phyloP scores from a whole-genome alignment of 2,797 vertebrate species.

The Sebastes miniatus region DNA sequence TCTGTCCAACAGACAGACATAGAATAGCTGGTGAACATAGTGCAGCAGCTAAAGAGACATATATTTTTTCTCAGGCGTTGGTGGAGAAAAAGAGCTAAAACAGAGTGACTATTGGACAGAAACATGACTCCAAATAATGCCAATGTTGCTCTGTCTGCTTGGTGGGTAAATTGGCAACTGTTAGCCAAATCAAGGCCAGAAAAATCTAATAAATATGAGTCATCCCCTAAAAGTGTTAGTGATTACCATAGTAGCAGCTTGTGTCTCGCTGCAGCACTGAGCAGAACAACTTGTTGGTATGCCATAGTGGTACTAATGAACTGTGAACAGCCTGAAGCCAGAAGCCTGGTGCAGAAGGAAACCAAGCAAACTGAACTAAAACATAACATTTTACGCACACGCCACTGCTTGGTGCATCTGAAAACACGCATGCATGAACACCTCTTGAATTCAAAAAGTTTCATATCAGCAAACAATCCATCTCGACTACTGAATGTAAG shows the following conservation, averaged over 20 bases:
- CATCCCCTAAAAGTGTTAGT: neutral
- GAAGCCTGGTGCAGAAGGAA: neutral
- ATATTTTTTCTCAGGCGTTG: neutral
- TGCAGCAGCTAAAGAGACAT: neutral
- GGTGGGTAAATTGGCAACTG: neutral
- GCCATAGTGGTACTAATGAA: neutral
- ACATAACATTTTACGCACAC: neutral
- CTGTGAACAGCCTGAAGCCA: neutral
- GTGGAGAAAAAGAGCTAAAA: neutral
- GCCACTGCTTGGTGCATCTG: neutral
- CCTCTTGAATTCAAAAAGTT: neutral
- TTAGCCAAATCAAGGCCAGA: neutral
- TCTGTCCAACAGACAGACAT: neutral
- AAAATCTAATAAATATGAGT: neutral
- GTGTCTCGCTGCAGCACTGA: neutral
- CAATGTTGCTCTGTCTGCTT: neutral
- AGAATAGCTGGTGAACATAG: neutral
- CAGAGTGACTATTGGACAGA: neutral
- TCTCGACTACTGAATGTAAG: neutral
- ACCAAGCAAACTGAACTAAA: neutral
- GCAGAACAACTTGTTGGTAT: constrained; percentile 3
- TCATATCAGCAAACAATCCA: neutral
- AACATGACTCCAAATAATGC: neutral
- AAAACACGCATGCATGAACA: neutral
- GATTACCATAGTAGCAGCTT: neutral